Conservation (phyloP, 2,888 invertebrate species). For the Amitus sp. region DNA sequence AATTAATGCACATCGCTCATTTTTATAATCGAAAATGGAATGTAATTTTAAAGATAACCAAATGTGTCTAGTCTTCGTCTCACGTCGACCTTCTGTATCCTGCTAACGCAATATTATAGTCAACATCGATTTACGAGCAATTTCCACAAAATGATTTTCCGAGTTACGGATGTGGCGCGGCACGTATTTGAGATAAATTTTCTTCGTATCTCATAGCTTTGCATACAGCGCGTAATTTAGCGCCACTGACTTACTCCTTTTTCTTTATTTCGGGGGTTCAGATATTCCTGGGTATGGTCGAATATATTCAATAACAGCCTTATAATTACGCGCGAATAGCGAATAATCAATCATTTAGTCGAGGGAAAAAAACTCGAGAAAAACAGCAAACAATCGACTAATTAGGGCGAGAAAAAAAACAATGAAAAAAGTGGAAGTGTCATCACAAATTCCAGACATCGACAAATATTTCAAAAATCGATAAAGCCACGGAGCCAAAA, state of each 20-base stretch:
- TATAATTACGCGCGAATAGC: too few relatives aligned
- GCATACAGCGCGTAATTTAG: slow-evolving; percentile 47
- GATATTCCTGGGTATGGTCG: slow-evolving; percentile 32
- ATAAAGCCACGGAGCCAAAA: too few relatives aligned
- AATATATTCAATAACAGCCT: slow-evolving; percentile 54
- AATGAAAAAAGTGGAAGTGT: too few relatives aligned
- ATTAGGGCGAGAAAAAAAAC: too few relatives aligned
- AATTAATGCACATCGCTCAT: too few relatives aligned
- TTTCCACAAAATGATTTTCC: slow-evolving; percentile 34
- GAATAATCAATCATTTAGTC: too few relatives aligned
- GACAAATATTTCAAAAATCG: too few relatives aligned
- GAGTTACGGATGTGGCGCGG: slow-evolving; percentile 20
- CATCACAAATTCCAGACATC: too few relatives aligned
- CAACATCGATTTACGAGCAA: slow-evolving; percentile 37
- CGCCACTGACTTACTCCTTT: slow-evolving; percentile 38
- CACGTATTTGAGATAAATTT: slow-evolving; percentile 44
- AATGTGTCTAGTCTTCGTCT: slow-evolving; percentile 29
- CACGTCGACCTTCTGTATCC: slow-evolving; percentile 24
- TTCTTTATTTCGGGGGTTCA: slow-evolving; percentile 27
- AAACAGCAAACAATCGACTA: too few relatives aligned
- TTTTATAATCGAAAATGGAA: too few relatives aligned
- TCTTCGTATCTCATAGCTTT: slow-evolving; percentile 40
- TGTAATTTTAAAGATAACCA: too few relatives aligned
- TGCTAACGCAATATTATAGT: slow-evolving; percentile 35
- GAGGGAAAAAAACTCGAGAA: not conserved